These are phyloP conservation scores for Alcis repandata DNA, from an alignment of 2,888 invertebrate genomes.

Conservation along the genomic window DNA sequence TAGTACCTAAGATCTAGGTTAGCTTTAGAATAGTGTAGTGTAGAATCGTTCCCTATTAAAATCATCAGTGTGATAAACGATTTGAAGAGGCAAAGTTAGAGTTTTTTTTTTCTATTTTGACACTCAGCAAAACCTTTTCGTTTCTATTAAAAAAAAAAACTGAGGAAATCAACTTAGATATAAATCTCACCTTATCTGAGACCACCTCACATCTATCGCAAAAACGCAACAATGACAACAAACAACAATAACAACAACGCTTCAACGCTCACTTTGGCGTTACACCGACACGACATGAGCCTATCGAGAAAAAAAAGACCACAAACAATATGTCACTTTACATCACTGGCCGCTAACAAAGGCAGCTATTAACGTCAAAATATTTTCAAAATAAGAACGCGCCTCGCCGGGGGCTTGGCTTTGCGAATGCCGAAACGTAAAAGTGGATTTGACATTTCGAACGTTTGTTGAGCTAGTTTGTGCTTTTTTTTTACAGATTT, in stretches of 20 bases:
- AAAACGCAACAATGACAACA: slow-evolving; percentile 38
- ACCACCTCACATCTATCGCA: slow-evolving; percentile 39
- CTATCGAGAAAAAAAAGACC: slow-evolving; percentile 40
- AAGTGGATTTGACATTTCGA: slow-evolving; percentile 47
- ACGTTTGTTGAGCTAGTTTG: slow-evolving; percentile 22
- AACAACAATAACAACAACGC: slow-evolving; percentile 41
- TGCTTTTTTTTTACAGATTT: slow-evolving; percentile 40
- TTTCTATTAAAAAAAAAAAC: not conserved
- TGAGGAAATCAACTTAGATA: slow-evolving; percentile 23
- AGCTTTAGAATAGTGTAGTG: no score
- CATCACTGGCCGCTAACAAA: slow-evolving; percentile 62
- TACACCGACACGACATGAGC: slow-evolving; percentile 31
- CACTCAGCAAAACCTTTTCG: not conserved
- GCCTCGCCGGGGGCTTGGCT: slow-evolving; percentile 71
- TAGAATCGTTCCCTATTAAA: no score
- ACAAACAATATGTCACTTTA: slow-evolving; percentile 73
- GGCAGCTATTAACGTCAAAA: slow-evolving; percentile 83
- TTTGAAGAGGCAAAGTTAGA: no score
- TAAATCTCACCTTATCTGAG: slow-evolving; percentile 36
- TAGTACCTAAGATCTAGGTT: no score
- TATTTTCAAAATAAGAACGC: slow-evolving; percentile 83
- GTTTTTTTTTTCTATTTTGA: not conserved
- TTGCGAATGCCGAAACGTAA: slow-evolving; percentile 67
- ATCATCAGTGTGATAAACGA: no score
- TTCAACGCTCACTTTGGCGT: slow-evolving; percentile 43